Conservation (phyloP, 2,797 vertebrate species). For the Hemibagrus guttatus region DNA sequence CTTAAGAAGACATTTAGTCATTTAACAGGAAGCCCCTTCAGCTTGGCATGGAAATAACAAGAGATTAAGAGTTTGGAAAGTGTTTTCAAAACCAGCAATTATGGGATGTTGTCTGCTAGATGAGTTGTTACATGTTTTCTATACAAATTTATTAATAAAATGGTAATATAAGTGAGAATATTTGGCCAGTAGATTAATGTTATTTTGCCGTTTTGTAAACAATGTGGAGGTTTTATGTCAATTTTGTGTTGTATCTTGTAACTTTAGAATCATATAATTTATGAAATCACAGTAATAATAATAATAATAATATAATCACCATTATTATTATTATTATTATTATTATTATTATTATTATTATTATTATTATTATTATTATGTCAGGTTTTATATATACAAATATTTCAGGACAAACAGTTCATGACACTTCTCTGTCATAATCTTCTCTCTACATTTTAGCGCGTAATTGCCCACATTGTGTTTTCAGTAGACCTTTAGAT, state of each 20-base stretch:
- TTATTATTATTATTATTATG: neutral
- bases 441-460: neutral
- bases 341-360: neutral
- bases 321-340: neutral
- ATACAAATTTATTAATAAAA: neutral
- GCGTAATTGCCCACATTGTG: neutral
- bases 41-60: slow-evolving; percentile 19
- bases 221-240: neutral
- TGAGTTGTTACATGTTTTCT: neutral
- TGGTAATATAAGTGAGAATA: neutral
- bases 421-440: neutral
- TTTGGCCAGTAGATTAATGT: neutral
- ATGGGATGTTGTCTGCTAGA: too few relatives aligned
- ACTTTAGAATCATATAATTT: neutral
- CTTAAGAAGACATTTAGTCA: slow-evolving; percentile 23
- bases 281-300: neutral
- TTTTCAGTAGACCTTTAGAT: slow-evolving; percentile 1
- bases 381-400: neutral
- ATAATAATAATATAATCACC: neutral
- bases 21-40: slow-evolving; percentile 37
- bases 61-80: neutral
- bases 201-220: neutral
- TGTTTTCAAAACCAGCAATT: neutral
- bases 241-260: neutral
- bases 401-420: neutral